A percentile compares a stretch with the other conserved stretches of the same genome.
Evolutionary conservation across 2,113 vertebrate species (phyloP).

Genomic region (Isichthys henryi): DNA sequence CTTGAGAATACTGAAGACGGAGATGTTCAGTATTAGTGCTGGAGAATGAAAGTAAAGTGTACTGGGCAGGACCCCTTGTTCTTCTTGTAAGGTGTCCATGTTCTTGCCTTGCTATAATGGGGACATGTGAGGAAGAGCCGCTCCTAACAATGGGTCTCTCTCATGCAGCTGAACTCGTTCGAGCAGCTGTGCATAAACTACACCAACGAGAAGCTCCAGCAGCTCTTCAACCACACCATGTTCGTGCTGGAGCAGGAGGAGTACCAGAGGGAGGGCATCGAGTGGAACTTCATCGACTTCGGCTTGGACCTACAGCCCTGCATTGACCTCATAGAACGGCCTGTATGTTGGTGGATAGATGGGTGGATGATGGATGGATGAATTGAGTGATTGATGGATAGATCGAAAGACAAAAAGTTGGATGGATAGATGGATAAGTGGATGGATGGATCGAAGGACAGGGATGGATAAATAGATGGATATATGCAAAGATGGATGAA

Average conservation of each 20-base stretch:
- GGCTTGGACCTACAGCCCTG: slow-evolving; percentile 80
- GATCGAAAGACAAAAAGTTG: background rate
- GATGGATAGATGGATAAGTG: background rate
- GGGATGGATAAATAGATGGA: background rate
- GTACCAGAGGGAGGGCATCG: slow-evolving; percentile 80
- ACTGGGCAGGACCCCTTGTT: background rate
- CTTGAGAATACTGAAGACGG: background rate
- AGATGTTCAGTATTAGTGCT: background rate
- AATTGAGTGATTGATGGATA: background rate
- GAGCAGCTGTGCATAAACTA: slow-evolving; percentile 87
- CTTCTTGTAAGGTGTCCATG: background rate
- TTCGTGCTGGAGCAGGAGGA: slow-evolving; percentile 84
- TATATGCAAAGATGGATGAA: background rate
- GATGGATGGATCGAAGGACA: background rate
- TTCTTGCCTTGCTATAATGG: background rate
- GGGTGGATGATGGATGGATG: background rate
- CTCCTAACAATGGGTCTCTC: background rate
- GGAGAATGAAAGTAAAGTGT: background rate
- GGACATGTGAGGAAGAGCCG: background rate
- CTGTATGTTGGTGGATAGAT: slow-evolving; percentile 48
- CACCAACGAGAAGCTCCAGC: slow-evolving; percentile 84
- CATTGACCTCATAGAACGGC: slow-evolving; percentile 81
- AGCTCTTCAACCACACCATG: slow-evolving; percentile 91
- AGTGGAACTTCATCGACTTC: slow-evolving; percentile 85
- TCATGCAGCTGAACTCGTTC: slow-evolving; percentile 74